These are phyloP conservation scores for Pseudolaguvia tuberculata DNA, from an alignment of 2,113 vertebrate genomes.

Conservation along the genomic window DNA sequence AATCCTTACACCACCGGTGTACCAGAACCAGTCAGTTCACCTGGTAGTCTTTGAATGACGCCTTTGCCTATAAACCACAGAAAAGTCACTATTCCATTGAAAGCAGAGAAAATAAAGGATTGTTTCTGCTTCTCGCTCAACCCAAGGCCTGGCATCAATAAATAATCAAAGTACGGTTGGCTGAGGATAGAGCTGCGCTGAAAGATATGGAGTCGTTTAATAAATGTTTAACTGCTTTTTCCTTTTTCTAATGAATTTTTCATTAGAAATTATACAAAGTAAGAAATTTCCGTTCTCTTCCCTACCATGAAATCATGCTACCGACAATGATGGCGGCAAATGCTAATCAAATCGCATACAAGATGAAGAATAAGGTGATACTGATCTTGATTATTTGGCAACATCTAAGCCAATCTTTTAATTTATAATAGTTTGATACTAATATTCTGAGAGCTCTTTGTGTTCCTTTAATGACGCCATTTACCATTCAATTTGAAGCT, in stretches of 20 bases:
- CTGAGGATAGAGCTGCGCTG: constrained; percentile 13
- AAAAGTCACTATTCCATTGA: constrained; percentile 4
- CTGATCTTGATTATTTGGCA: constrained; percentile 7
- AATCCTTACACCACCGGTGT: constrained; percentile 24
- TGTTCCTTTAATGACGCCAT: constrained; percentile 28
- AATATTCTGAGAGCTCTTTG: constrained; percentile 22
- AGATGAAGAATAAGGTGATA: constrained; percentile 12
- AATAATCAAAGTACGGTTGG: constrained; percentile 15
- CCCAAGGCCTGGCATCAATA: constrained; percentile 10
- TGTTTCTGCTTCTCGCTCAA: constrained; percentile 5
- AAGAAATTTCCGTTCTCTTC: constrained; percentile 8
- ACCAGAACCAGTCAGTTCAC: constrained; percentile 12
- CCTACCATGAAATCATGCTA: constrained; percentile 29
- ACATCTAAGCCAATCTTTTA: constrained; percentile 19
- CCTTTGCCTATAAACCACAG: constrained; percentile 10
- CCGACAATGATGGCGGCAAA: constrained; percentile 9
- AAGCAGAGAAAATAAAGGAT: neutral
- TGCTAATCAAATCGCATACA: neutral
- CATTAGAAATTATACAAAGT: constrained; percentile 13
- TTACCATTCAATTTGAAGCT: constrained; percentile 24
- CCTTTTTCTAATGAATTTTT: no score
- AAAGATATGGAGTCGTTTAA: constrained; percentile 21
- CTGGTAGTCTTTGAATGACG: constrained; percentile 23
- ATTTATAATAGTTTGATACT: constrained; percentile 27
- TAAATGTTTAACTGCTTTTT: neutral